Base-by-base conservation (phyloP, 2,797 vertebrate species). In the Thalassophryne amazonica region DNA sequence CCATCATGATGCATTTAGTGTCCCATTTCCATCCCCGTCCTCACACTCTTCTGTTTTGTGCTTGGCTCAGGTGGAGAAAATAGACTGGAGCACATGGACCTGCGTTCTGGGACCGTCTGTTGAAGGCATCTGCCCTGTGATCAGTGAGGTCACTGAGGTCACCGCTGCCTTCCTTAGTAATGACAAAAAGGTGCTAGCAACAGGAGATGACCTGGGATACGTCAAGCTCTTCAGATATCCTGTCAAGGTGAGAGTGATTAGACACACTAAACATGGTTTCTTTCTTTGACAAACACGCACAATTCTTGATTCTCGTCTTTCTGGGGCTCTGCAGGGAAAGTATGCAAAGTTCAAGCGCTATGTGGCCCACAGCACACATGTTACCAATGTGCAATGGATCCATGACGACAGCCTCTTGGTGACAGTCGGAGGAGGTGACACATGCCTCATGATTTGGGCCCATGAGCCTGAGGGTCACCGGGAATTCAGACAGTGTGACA, bases 201-300 rank as follows among this genome's bases (percentile, higher is more conserved):
- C 97, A 28, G 97, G 96, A 67, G 97, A 99, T 78, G 97, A 99
- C 80, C 91, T 98, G 73, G 97, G 97, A 83, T 98, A 98, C 70
- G 92, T 99, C 75, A 99, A 99, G 75, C 92, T 99, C 38, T 99
- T 99, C 80, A 92, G 89, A 79, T 98, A 95, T 63, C 97, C 97
- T 19, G 93, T 94, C 60, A 98, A 94, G 90, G 97, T 98, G 88
- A 88, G n/a, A n/a, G n/a, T n/a, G n/a, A n/a, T n/a, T n/a, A n/a
- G 90, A 39, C 14, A 8, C 15, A 12, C 7, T 32, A n/a, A n/a
- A n/a, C n/a, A n/a, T n/a, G n/a, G n/a, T n/a, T n/a, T n/a, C n/a
- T n/a, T n/a, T n/a, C n/a, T n/a, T n/a, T n/a, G n/a, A n/a, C n/a
- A n/a, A n/a, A n/a, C n/a, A n/a, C n/a, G n/a, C n/a, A n/a, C n/a